Evolutionary conservation across 2,113 vertebrate genomes (phyloP).

Genomic region (Aptenodytes patagonicus): DNA sequence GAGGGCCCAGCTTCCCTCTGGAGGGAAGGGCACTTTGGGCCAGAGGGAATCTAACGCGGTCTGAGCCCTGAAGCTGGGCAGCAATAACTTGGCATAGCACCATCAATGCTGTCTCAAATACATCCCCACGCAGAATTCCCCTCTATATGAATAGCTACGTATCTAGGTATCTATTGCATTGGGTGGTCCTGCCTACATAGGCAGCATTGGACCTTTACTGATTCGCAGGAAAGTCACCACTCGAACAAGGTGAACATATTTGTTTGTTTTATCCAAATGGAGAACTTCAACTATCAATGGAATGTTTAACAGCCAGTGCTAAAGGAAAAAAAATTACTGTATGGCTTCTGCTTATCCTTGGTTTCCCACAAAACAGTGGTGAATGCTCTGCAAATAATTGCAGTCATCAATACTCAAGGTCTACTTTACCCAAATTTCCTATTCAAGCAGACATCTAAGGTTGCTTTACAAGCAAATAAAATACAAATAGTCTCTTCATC

Average conservation of each 20-base stretch:
- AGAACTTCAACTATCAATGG: background rate
- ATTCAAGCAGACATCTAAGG: background rate
- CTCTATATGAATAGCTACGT: background rate
- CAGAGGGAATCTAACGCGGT: background rate
- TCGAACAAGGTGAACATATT: background rate
- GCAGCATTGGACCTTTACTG: background rate
- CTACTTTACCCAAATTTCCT: background rate
- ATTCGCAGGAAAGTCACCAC: background rate
- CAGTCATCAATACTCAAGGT: background rate
- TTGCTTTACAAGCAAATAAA: conserved; percentile 22
- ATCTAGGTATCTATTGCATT: background rate
- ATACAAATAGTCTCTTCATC: background rate
- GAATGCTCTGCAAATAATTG: background rate
- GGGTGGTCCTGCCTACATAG: background rate
- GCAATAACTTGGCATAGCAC: background rate
- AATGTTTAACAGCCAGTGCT: background rate
- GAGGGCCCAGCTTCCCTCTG: background rate
- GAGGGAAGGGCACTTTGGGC: background rate
- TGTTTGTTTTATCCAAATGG: background rate
- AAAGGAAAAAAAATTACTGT: background rate
- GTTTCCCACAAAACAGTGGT: background rate
- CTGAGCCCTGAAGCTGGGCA: background rate
- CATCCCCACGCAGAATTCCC: background rate
- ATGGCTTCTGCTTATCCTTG: background rate
- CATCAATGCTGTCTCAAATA: background rate